Evolutionary conservation across 2,113 vertebrate species (phyloP).

Genomic region (Tychaedon coryphoeus): DNA sequence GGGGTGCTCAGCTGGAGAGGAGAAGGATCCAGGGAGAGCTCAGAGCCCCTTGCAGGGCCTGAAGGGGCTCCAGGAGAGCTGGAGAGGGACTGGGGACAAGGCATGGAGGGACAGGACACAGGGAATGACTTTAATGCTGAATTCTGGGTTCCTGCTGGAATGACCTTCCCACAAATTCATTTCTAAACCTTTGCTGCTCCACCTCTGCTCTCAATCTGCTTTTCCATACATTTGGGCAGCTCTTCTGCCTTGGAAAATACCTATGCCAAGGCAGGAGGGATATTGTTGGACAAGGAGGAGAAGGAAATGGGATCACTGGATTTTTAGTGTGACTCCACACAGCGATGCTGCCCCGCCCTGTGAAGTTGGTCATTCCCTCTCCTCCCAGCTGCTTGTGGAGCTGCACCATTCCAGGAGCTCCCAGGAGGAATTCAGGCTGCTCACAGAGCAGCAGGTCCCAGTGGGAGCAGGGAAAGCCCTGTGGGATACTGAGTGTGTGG

Average conservation of each 20-base stretch:
- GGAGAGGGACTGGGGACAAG: background rate
- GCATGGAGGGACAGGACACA: background rate
- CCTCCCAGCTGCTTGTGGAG: background rate
- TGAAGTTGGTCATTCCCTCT: background rate
- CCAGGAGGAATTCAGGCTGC: background rate
- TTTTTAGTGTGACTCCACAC: background rate
- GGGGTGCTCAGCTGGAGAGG: background rate
- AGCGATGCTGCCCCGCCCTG: background rate
- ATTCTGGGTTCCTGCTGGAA: background rate
- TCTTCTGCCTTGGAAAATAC: background rate
- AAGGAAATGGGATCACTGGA: background rate
- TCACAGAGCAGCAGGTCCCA: background rate
- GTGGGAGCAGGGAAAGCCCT: background rate
- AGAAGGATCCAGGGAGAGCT: background rate
- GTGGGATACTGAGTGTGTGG: background rate
- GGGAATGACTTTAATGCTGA: background rate
- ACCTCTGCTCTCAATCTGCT: background rate
- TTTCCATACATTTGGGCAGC: background rate
- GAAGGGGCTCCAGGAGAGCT: background rate
- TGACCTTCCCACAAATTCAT: rapidly evolving
- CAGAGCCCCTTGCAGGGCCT: background rate
- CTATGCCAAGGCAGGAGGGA: background rate
- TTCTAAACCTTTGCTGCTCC: background rate
- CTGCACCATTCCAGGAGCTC: background rate
- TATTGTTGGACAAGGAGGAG: background rate